Conservation (phyloP, 2,797 vertebrate genomes). For the Siniperca undulata region DNA sequence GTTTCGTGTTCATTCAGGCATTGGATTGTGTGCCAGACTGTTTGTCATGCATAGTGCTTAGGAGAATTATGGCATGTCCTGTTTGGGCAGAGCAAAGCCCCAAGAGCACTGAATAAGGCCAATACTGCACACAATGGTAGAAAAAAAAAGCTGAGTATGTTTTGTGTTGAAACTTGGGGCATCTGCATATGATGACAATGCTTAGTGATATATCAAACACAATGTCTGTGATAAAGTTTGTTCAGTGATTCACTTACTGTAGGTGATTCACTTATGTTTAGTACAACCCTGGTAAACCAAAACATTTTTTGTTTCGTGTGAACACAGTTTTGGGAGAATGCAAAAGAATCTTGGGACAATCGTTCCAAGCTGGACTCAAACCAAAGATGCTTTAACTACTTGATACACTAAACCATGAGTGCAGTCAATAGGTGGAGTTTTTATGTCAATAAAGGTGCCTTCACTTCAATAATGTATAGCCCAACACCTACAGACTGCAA, state of each 20-base stretch:
- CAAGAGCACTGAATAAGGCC: conserved; percentile 19
- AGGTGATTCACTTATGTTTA: conserved; percentile 2
- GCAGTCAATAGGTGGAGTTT: neutral
- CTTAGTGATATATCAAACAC: conserved; percentile 6
- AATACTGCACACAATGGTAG: conserved; percentile 12
- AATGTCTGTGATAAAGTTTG: neutral
- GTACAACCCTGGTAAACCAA: neutral
- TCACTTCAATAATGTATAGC: neutral
- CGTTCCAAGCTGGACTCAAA: neutral
- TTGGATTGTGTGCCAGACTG: conserved; percentile 35
- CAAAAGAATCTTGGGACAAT: no score
- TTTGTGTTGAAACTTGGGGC: neutral
- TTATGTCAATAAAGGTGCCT: neutral
- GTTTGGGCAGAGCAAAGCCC: conserved; percentile 32
- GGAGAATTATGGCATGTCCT: conserved; percentile 45
- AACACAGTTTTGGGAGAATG: conserved; percentile 1
- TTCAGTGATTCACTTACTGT: neutral
- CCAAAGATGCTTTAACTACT: neutral
- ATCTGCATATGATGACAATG: conserved; percentile 12
- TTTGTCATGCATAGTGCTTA: conserved; percentile 49
- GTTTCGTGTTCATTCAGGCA: conserved; percentile 51
- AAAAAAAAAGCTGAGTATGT: conserved; percentile 10
- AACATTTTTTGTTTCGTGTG: neutral
- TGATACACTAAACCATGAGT: neutral
- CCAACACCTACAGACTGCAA: neutral